Base-by-base conservation (phyloP, 2,888 invertebrate species). In the Morpho achilles region DNA sequence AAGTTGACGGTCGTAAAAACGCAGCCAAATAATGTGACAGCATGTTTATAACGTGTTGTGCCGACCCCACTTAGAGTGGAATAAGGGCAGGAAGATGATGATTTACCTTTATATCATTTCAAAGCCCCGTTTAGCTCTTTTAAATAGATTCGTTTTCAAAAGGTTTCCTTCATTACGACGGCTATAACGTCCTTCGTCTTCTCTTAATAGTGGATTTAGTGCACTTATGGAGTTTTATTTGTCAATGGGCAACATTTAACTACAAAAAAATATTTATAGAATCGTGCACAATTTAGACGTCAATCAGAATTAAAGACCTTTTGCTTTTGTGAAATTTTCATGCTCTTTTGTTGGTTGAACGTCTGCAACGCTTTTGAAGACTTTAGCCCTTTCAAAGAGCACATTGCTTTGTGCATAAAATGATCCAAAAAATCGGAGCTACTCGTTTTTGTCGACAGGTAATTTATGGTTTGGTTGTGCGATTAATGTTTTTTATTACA, bases 351-450 rank as follows among this genome's bases (percentile, higher is more conserved):
- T 84, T 70, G 60, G 48, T 43, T 54, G 64, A 62, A 64, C 67
- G 66, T 73, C 66, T 66, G 74, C 68, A 68, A 70, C 67, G 69
- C 64, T 72, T 72, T 70, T 67, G 32, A 50, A 69, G 70, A 75
- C 64, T 67, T 64, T 67, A 67, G 67, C 67, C 69, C 67, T 69
- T 70, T 64, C 57, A 73, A 73, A 76, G 73, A 60, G 16, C 7
- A 16, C 32, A 44, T 67, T 67, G 56, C 58, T 64, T 81, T 84
- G 76, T 82, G 65, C 59, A 59, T 60, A 70, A 79, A 86, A 84
- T 81, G 77, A 76, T 73, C 78, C 80, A 75, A 79, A 74, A 83
- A 86, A 84, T 85, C 74, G 77, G 73, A 68, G 73, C 78, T 77
- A 75, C 82, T 77, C 70, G 43, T 48, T 42, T 54, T 54, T 47